Evolutionary conservation across 2,797 vertebrate species (phyloP), one percentile per base, ranked within the genome.

Genomic region (Typhlichthys eigenmanni): DNA sequence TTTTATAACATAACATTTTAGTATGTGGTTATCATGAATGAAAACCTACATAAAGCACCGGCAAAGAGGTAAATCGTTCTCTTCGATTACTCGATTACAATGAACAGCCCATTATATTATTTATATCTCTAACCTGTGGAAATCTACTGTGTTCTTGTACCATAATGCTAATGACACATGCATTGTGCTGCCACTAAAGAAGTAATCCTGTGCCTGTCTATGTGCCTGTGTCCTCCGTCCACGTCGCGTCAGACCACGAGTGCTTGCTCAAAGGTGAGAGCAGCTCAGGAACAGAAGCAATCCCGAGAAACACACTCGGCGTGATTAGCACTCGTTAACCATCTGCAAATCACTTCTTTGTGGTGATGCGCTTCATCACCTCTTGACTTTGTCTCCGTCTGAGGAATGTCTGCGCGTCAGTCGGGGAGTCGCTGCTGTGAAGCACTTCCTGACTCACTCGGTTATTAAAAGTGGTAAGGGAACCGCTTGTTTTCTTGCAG

Each of bases 341-440:
- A 65, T 68, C 62, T 64, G 88, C 88, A 77, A 91, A 89, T 91
- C 85, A 90, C 90, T 91, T 88, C 82, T 80, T 76, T 78, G 74
- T 67, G 62, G 81, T 81, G 82, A 84, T 86, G 81, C 62, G 85
- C 82, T 82, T 88, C 83, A 72, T 79, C 54, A 78, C 79, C 86
- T 81, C 82, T 86, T 75, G 80, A 83, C 85, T 89, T 87, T 75
- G 69, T 81, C 80, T 78, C 85, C 66, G 80, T 87, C 75, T 82
- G 78, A 82, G 71, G 69, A 84, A 81, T 66, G 85, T 81, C 81
- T 82, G 66, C 62, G 51, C 77, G 69, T 79, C 72, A 29, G 5
- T 11, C 4, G 32, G 32, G 38, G 5, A 43, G 54, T 14, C 19
- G 54, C 13, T 43, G 9, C 38, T 7, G 38, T 13, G 7, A 7